Evolutionary conservation across 2,888 invertebrate genomes (phyloP).

Genomic region (Eledona agricola): DNA sequence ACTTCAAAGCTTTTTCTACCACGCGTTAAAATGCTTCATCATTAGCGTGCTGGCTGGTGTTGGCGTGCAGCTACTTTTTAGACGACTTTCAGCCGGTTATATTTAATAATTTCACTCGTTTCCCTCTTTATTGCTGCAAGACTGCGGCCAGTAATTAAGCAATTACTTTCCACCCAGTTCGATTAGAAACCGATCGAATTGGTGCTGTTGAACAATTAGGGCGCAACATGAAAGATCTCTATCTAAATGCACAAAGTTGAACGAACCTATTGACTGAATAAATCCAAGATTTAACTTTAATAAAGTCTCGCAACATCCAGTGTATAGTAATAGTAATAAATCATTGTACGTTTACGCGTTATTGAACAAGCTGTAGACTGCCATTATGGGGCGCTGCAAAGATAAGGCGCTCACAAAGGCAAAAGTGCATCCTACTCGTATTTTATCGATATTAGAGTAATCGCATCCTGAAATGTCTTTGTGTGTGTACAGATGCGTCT

Average conservation of each 20-base stretch:
- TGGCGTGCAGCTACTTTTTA: neutral
- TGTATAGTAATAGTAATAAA: constrained; percentile 26
- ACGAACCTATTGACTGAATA: constrained; percentile 19
- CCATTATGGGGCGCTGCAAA: constrained; percentile 15
- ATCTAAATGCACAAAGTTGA: constrained; percentile 17
- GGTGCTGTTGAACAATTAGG: constrained; percentile 16
- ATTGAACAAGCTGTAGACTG: constrained; percentile 20
- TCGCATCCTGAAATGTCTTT: no score
- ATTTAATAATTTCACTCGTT: constrained; percentile 3
- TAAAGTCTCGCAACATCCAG: constrained; percentile 19
- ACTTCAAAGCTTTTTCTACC: constrained; percentile 9
- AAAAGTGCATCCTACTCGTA: no score
- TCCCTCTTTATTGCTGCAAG: constrained; percentile 1
- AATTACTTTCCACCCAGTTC: neutral
- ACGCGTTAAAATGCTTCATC: constrained; percentile 4
- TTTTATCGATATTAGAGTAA: no score
- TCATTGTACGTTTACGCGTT: constrained; percentile 22
- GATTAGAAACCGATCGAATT: constrained; percentile 9
- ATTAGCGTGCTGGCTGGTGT: no score
- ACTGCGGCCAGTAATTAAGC: neutral
- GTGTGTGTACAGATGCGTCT: no score
- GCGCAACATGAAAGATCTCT: constrained; percentile 19
- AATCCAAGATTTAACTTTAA: constrained; percentile 26
- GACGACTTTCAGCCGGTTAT: neutral
- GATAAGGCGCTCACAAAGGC: no score